A percentile compares a stretch with the other conserved stretches of the same genome.
Evolutionary conservation across 2,888 invertebrate genomes (phyloP).

Genomic region (Ethmia dodecea): DNA sequence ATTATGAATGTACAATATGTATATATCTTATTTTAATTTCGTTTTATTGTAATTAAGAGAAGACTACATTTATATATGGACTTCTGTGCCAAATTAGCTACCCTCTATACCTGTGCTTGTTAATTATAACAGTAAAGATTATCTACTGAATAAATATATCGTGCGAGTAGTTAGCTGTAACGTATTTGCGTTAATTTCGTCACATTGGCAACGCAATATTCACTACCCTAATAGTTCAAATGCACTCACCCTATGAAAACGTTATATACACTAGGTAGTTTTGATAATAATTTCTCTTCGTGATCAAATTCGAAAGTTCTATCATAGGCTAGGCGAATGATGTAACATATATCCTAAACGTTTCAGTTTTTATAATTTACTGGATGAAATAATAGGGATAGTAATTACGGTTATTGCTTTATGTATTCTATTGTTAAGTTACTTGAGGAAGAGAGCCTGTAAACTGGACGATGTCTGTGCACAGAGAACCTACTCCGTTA

Average conservation of each 20-base stretch:
- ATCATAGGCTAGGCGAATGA: constrained; percentile 76
- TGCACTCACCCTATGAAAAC: constrained; percentile 65
- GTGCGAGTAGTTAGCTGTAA: constrained; percentile 70
- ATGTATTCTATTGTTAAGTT: constrained; percentile 32
- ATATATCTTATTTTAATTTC: no score
- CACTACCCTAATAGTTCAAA: constrained; percentile 69
- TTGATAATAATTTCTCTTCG: constrained; percentile 75
- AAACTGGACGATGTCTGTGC: constrained; percentile 22
- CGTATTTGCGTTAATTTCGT: constrained; percentile 59
- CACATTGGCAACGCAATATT: constrained; percentile 59
- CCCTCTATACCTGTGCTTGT: constrained; percentile 44
- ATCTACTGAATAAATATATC: constrained; percentile 52
- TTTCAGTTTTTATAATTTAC: constrained; percentile 46
- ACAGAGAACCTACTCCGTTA: no score
- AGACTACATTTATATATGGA: constrained; percentile 24
- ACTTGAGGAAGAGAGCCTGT: constrained; percentile 28
- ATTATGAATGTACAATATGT: no score
- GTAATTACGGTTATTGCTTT: constrained; percentile 32
- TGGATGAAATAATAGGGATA: constrained; percentile 34
- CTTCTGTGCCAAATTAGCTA: constrained; percentile 69
- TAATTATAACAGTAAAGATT: constrained; percentile 45
- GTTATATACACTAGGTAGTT: constrained; percentile 74
- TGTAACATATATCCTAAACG: constrained; percentile 55
- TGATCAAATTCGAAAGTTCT: constrained; percentile 74
- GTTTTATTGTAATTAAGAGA: constrained; percentile 8